Conservation (phyloP, 2,888 invertebrate species). For the Zygaena filipendulae region DNA sequence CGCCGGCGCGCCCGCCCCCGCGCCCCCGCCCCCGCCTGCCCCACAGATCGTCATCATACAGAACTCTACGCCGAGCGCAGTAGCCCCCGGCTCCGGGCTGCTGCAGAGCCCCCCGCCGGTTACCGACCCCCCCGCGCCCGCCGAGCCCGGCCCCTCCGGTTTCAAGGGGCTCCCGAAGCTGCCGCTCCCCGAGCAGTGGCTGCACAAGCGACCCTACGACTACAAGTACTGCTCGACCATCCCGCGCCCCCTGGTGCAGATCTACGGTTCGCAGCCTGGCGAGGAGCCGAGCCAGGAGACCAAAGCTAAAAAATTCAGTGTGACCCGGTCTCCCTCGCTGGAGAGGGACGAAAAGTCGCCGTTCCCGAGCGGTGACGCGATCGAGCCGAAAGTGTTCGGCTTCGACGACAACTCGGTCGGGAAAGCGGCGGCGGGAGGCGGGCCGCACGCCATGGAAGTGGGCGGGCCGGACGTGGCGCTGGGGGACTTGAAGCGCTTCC, state of each 20-base stretch:
- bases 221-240: constrained; percentile 47
- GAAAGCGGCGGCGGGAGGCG: constrained; percentile 27
- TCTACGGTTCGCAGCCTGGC: constrained; percentile 37
- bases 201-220: constrained; percentile 46
- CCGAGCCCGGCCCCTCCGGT: constrained; percentile 13
- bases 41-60: constrained; percentile 22
- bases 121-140: constrained; percentile 8
- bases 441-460: constrained; percentile 23
- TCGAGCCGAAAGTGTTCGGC: constrained; percentile 41
- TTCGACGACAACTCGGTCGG: constrained; percentile 40
- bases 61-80: constrained; percentile 19
- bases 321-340: constrained; percentile 57
- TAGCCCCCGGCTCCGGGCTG: constrained; percentile 21
- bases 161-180: constrained; percentile 39
- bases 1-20: constrained; percentile 19
- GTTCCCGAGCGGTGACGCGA: constrained; percentile 37
- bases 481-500: constrained; percentile 39
- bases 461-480: constrained; percentile 23
- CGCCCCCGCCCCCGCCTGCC: constrained; percentile 20
- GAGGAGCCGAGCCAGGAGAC: constrained; percentile 38
- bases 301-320: constrained; percentile 50
- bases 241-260: constrained; percentile 46
- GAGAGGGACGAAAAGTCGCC: constrained; percentile 64
- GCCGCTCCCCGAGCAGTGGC: constrained; percentile 55
- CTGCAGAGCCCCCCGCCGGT: constrained; percentile 19